Evolutionary conservation across 2,888 invertebrate genomes (phyloP), one percentile per base, ranked within the genome.

Genomic region (Leptinotarsa tumamoca): DNA sequence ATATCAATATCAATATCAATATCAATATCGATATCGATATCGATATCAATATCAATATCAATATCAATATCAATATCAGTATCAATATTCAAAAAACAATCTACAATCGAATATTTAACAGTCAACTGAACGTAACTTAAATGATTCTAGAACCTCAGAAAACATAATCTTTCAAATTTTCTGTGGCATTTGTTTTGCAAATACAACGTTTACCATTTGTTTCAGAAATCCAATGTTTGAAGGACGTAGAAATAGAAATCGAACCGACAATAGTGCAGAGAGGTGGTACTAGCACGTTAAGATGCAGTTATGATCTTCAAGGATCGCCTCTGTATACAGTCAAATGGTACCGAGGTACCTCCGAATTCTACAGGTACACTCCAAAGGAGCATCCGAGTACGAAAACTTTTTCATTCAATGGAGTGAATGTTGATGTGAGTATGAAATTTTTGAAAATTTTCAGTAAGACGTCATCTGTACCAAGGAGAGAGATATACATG

Each of bases 341-440:
- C 78, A 95, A 96, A 89, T 96, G 95, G 94, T 96, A 95, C 89
- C 90, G 95, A 71, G 96, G 96, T 15, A 92, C 90, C 85, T 92
- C 93, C 84, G 96, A 96, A 90, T 96, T 96, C 89, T 96, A 95
- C 89, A 75, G 96, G 83, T 95, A 92, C 86, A 93, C 94, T 14
- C 96, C 96, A 0, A 92, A 91, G 84, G 95, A 95, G 83, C 89
- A 89, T 43, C 94, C 94, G 5, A 90, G 91, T 71, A 93, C 92
- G 4, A 94, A 94, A 88, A 92, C 92, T 76, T 96, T 96, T 88
- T 91, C 92, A 67, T 90, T 94, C 81, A 90, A 92, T 13, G 95
- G 95, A 80, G 93, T 96, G 80, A 91, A 92, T 84, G 94, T 96
- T 73, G 95, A 96, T 89, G 96, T 96, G 87, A 94, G 95, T 94